Evolutionary conservation across 2,888 invertebrate genomes (phyloP), one percentile per base, ranked within the genome.

Genomic region (Tridacna gigas): DNA sequence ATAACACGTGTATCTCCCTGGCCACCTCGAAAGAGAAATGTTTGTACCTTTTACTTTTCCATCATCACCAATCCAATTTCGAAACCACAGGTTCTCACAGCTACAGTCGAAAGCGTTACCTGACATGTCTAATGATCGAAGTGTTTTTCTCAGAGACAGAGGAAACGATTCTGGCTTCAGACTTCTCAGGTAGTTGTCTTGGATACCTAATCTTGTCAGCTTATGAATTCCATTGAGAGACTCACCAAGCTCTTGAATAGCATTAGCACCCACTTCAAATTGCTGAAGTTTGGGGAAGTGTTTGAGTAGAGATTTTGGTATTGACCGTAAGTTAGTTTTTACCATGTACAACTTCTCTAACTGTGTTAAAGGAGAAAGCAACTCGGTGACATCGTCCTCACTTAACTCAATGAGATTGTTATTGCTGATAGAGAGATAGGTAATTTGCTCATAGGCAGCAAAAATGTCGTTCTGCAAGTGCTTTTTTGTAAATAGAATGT

Each of bases 31-130:
- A 1, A 82, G 61, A 26, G 56, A 4, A 25, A 77, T 77, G 5
- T 78, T 77, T 28, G 48, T 79, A 65, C 18, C 67, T 63, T 18
- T 61, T 4, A 25, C 20, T 47, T 18, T 66, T 12, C 66, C 77
- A 15, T 51, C n/a, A 20, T 77, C 77, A 18, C 69, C 60, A 18
- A 89, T 65, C 81, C 78, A 80, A 47, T 79, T 67, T 25, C 79
- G 74, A 74, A 87, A 86, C 84, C 84, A 87, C 0, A 51, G 51
- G 20, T 80, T 65, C 18, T 77, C 66, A 65, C 88, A 84, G 3
- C 48, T 71, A 66, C 86, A 89, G 0, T 60, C 71, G 15, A 83
- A 82, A 15, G 80, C 67, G 45, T 89, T 89, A 15, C 75, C 56
- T 13, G 78, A 13, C 25, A 81, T n/a, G 47, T 77, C 48, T 22